Evolutionary conservation across 1,140 invertebrate species (phyloP), one percentile per base, ranked within the genome.

Genomic region (Pseudomyrmex pallidus): DNA sequence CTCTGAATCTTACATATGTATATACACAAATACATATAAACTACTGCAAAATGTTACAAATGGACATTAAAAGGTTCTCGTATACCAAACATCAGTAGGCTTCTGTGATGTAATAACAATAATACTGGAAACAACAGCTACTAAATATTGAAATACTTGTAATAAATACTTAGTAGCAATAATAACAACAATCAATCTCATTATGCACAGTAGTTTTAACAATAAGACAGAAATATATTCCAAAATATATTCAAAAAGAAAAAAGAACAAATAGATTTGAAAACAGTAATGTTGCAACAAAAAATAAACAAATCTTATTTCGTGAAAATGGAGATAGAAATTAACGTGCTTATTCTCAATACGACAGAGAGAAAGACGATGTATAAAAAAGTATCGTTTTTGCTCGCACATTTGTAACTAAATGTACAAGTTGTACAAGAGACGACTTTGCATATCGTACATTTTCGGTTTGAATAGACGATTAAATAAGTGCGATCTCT

Each of bases 341-440:
- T 62, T 44, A 25, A 80, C 13, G 50, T 78, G 20, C 17, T 7
- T 61, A 68, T 87, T 52, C 22, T 1, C 22, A 12, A 3, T 77
- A 82, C 20, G 44, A 70, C 20, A 20, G 48, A 20, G 57, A 61
- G 17, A 74, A 67, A 57, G 2, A 66, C n/a, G 25, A 35, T 87
- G 46, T 84, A 72, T 86, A 87, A 84, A 87, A 87, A 78, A 50
- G 83, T 87, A 78, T 35, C 74, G 67, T 72, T 59, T 52, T 80
- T 25, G 64, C 70, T 80, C 57, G 78, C 35, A 56, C 35, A 35
- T 35, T 35, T 70, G 61, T 50, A 84, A 70, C 48, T 74, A 78
- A 78, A 72, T 83, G 73, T 12, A 17, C 10, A 63, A 83, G 50
- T 87, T 48, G 73, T 89, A 68, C 52, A 44, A 77, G 1, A 62